phyloP scores from a whole-genome alignment of 2,797 vertebrate species.

The Allobates femoralis region DNA sequence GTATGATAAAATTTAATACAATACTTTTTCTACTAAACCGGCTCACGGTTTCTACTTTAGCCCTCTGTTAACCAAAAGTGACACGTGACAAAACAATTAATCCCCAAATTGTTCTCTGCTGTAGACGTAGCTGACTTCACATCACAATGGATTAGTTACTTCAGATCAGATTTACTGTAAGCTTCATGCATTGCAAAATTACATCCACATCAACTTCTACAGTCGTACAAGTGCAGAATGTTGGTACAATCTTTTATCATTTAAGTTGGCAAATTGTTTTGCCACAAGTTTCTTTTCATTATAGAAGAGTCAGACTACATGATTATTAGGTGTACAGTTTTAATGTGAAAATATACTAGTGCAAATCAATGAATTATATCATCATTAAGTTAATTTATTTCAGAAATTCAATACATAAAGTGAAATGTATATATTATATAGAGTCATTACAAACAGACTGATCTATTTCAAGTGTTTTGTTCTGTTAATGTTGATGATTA shows the following conservation, averaged over 20 bases:
- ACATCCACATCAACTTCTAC: constrained; percentile 13
- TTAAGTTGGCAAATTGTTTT: too few relatives aligned
- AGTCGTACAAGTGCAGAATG: neutral
- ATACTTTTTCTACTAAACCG: constrained; percentile 25
- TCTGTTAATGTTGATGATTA: too few relatives aligned
- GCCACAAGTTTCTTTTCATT: neutral
- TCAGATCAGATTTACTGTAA: constrained; percentile 36
- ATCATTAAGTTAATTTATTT: too few relatives aligned
- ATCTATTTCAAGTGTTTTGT: too few relatives aligned
- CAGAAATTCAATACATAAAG: too few relatives aligned
- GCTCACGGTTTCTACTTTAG: constrained; percentile 46
- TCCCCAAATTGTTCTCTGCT: constrained; percentile 45
- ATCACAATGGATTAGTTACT: constrained; percentile 52
- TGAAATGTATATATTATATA: too few relatives aligned
- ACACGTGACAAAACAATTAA: constrained; percentile 61
- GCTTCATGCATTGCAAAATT: constrained; percentile 33
- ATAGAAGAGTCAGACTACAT: neutral
- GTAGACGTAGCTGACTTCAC: constrained; percentile 52
- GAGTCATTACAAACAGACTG: too few relatives aligned
- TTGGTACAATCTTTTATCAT: too few relatives aligned
- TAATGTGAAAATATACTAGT: too few relatives aligned
- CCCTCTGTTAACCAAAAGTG: constrained; percentile 49
- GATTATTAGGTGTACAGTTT: too few relatives aligned
- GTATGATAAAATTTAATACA: constrained; percentile 4
- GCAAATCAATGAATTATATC: too few relatives aligned